phyloP scores from a whole-genome alignment of 2,797 vertebrate genomes.

The Limosa lapponica region DNA sequence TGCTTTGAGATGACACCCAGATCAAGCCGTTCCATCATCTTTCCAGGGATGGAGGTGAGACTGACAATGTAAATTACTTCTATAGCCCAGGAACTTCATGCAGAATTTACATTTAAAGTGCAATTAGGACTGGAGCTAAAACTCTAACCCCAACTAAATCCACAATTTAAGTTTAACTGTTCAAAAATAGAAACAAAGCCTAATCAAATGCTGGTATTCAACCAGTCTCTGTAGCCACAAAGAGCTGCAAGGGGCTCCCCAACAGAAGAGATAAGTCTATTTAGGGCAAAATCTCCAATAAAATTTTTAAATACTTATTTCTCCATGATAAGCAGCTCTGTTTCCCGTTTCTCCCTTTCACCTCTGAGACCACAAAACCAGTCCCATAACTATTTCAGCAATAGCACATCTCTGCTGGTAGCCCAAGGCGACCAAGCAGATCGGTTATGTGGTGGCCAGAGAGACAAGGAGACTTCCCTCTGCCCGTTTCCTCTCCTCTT shows the following conservation, averaged over 20 bases:
- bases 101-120: background rate
- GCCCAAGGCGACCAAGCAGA: background rate
- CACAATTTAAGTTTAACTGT: background rate
- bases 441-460: background rate
- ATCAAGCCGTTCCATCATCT: no score
- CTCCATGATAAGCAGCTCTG: background rate
- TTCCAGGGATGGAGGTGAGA: no score
- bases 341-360: background rate
- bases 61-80: background rate
- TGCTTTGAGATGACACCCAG: no score
- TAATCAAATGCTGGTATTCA: background rate
- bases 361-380: background rate
- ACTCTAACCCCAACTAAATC: background rate
- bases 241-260: background rate
- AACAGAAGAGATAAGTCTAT: background rate
- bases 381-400: background rate
- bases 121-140: background rate
- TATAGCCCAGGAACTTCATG: background rate
- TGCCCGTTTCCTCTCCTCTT: background rate
- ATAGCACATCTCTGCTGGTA: background rate
- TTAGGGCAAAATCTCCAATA: background rate
- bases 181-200: background rate
- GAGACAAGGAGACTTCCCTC: background rate
- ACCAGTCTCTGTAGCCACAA: background rate
- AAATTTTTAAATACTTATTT: background rate